Evolutionary conservation across 2,888 invertebrate species (phyloP), one percentile per base, ranked within the genome.

Genomic region (Euplexia lucipara): DNA sequence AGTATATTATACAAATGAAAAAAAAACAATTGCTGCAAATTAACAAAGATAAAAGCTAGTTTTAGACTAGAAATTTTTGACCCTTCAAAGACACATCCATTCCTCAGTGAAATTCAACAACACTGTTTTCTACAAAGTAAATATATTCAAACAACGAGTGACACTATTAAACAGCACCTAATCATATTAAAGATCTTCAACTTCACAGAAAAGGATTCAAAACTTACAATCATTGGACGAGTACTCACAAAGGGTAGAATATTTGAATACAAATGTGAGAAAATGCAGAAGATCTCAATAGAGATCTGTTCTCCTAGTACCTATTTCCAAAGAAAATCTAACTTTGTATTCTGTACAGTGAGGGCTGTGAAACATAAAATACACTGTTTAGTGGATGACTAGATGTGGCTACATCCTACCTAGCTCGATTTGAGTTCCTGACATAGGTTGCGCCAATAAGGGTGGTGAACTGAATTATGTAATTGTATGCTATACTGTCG

Each of bases 191-290:
- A 72, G 61, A 66, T 58, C 60, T 64, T 52, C 37, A 70, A 44
- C 42, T 67, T 58, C 34, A 20, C 26, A 66, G 47, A 56, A 69
- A 52, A 51, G 59, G 34, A 67, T 70, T 71, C 69, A 56, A 70
- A 80, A 82, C 78, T 78, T 75, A 82, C 81, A 81, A 78, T 79
- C 74, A 82, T 82, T 81, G 82, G 81, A 84, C 76, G 77, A 75
- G 75, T 81, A 79, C 81, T 79, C 79, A 65, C 79, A 70, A 80
- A 81, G 81, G 81, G 72, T 78, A 70, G 82, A 83, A 86, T 85
- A 88, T 88, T 86, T 87, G 87, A 89, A 89, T 89, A 88, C 79
- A 86, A 88, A 90, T 89, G 85, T 80, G 82, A 62, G 57, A 63
- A 69, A 47, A 75, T 59, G 68, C 81, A 79, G 81, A 73, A 83